These are phyloP conservation scores for Adelphocoris suturalis DNA, from an alignment of 2,888 invertebrate genomes.

Conservation along the genomic window DNA sequence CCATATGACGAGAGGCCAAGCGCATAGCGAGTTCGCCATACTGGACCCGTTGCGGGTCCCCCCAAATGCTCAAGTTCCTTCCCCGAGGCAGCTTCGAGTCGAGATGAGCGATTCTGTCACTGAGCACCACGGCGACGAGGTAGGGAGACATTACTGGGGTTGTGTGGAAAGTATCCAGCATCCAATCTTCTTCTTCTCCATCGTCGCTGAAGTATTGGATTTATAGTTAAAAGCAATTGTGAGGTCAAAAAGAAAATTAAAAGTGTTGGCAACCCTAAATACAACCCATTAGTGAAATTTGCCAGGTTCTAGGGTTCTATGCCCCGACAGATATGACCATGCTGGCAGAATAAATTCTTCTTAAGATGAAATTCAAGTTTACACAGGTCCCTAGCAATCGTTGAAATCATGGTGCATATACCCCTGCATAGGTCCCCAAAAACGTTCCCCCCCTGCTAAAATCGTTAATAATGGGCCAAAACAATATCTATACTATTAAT, in stretches of 20 bases:
- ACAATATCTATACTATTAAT: no score
- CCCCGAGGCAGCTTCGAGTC: conserved; percentile 61
- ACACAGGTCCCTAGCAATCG: no score
- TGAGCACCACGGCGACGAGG: conserved; percentile 81
- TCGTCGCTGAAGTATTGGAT: conserved; percentile 36
- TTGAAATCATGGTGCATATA: no score
- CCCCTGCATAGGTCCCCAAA: no score
- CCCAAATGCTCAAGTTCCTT: conserved; percentile 61
- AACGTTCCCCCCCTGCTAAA: no score
- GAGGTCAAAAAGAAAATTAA: neutral
- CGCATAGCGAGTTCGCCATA: conserved; percentile 76
- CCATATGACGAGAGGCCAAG: conserved; percentile 79
- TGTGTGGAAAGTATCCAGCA: conserved; percentile 78
- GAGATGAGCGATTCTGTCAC: conserved; percentile 78
- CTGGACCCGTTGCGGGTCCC: conserved; percentile 39
- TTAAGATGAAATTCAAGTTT: no score
- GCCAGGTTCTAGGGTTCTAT: neutral
- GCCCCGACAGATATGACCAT: neutral
- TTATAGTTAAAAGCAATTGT: neutral
- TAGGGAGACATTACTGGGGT: conserved; percentile 81
- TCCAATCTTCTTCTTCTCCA: conserved; percentile 77
- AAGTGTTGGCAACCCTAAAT: no score
- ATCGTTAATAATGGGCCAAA: no score
- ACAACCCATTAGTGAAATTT: neutral
- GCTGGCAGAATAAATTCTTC: no score